Evolutionary conservation across 2,888 invertebrate genomes (phyloP).

Genomic region (Mythimna vitellina): DNA sequence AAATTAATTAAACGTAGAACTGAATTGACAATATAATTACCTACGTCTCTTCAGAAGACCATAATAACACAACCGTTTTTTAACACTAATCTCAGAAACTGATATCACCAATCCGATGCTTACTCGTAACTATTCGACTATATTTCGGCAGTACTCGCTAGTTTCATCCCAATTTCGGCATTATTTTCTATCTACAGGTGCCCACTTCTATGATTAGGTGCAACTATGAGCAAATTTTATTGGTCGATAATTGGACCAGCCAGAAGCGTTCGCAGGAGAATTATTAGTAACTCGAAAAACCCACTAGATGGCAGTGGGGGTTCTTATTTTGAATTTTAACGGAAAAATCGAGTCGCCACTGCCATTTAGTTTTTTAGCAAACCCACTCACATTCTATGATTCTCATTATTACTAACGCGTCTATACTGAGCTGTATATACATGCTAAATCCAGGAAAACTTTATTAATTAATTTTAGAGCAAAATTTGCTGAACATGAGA

Average conservation of each 20-base stretch:
- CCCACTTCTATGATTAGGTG: constrained; percentile 82
- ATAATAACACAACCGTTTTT: constrained; percentile 66
- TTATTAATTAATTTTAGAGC: constrained; percentile 73
- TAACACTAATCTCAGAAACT: constrained; percentile 60
- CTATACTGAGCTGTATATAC: constrained; percentile 81
- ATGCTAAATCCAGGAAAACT: constrained; percentile 75
- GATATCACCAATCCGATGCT: constrained; percentile 64
- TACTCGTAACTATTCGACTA: constrained; percentile 67
- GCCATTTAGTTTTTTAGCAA: constrained; percentile 53
- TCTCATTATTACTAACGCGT: constrained; percentile 54
- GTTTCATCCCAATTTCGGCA: constrained; percentile 69
- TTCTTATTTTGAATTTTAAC: constrained; percentile 39
- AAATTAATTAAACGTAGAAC: constrained; percentile 58
- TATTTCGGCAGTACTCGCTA: constrained; percentile 85
- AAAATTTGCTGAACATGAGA: constrained; percentile 78
- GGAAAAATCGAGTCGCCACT: constrained; percentile 30
- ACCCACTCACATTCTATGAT: constrained; percentile 45
- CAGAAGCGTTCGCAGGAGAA: constrained; percentile 76
- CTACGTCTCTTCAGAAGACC: constrained; percentile 62
- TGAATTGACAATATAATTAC: constrained; percentile 62
- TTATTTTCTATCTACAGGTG: constrained; percentile 83
- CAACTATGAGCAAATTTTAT: constrained; percentile 86
- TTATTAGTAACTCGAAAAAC: constrained; percentile 62
- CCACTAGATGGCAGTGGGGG: constrained; percentile 59
- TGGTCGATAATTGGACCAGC: constrained; percentile 83